A percentile compares a stretch with the other conserved stretches of the same genome.
phyloP scores from a whole-genome alignment of 2,888 invertebrate species.

The Meandrusa payeni region DNA sequence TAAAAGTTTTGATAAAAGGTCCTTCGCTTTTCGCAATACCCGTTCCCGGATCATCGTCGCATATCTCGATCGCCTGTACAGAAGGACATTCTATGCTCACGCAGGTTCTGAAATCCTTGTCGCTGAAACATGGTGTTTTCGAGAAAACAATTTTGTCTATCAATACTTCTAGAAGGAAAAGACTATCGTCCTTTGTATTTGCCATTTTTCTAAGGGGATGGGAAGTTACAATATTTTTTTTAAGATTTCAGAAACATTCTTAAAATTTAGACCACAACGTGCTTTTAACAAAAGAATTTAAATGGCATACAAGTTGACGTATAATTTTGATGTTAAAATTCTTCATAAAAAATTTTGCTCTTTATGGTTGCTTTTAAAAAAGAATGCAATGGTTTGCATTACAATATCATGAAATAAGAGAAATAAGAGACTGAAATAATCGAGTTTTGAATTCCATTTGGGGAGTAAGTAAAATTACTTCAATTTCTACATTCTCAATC shows the following conservation, averaged over 20 bases:
- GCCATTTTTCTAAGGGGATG: conserved; percentile 58
- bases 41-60: conserved; percentile 79
- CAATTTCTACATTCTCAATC: too few species aligned
- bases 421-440: too few species aligned
- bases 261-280: conserved; percentile 32
- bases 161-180: conserved; percentile 84
- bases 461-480: too few species aligned
- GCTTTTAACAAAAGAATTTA: conserved; percentile 31
- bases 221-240: conserved; percentile 47
- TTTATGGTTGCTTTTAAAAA: background rate
- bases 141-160: conserved; percentile 74
- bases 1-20: conserved; percentile 71
- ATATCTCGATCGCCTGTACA: conserved; percentile 81
- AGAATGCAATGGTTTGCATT: too few species aligned
- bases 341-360: background rate
- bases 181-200: conserved; percentile 77
- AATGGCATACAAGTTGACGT: conserved; percentile 21
- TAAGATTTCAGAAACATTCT: conserved; percentile 29
- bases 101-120: conserved; percentile 78
- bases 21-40: conserved; percentile 58
- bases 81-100: conserved; percentile 81
- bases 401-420: too few species aligned
- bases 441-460: too few species aligned
- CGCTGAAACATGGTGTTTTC: conserved; percentile 66
- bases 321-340: background rate